Conservation (phyloP, 1,140 invertebrate species). For the Drosophila carrolli region DNA sequence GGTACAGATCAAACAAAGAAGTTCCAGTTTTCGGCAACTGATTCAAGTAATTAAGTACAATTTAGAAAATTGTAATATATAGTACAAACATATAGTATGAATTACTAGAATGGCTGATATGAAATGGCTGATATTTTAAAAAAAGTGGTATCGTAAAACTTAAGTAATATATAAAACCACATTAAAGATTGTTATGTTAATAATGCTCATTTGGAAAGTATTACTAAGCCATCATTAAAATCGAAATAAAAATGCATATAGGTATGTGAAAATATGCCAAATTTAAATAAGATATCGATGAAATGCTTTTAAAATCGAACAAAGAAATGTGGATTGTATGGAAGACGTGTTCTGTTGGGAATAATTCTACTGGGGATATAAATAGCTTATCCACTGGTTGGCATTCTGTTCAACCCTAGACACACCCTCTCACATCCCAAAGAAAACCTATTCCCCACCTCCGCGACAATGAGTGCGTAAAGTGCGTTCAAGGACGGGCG, state of each 20-base stretch:
- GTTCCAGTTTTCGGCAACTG: background rate
- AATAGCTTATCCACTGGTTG: conserved; percentile 35
- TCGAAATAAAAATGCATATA: too few species aligned
- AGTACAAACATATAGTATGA: too few species aligned
- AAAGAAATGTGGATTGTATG: conserved; percentile 9
- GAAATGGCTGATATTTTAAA: too few species aligned
- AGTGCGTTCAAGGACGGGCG: conserved; percentile 76
- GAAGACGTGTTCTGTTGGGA: conserved; percentile 1
- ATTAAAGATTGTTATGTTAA: too few species aligned
- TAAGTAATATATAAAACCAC: too few species aligned
- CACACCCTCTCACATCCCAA: background rate
- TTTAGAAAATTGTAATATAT: too few species aligned
- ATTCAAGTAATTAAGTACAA: too few species aligned
- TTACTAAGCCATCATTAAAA: too few species aligned
- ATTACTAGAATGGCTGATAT: too few species aligned
- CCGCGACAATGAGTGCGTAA: conserved; percentile 49
- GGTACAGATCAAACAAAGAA: background rate
- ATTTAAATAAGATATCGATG: too few species aligned
- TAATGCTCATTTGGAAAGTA: too few species aligned
- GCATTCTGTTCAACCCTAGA: conserved; percentile 36
- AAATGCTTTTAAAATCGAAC: conserved; percentile 10
- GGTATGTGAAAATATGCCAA: background rate
- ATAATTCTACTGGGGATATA: conserved; percentile 17
- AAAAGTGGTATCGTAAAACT: too few species aligned
- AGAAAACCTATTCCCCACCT: background rate